Percentiles rank a stretch among this genome's conserved stretches.
These are phyloP conservation scores for Nephrotoma appendiculata DNA, from an alignment of 2,888 invertebrate genomes.

Conservation along the genomic window DNA sequence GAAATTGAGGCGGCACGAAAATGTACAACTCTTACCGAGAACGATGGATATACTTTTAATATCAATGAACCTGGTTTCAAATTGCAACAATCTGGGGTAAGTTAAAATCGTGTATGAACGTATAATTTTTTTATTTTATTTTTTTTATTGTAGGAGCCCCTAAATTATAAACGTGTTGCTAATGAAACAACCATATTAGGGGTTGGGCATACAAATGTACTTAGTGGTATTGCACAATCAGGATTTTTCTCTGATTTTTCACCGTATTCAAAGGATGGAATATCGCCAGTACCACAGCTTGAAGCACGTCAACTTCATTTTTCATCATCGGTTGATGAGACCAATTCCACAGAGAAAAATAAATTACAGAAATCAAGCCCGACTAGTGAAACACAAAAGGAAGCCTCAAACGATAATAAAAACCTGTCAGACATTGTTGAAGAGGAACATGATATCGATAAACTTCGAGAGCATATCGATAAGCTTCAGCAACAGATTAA, in stretches of 20 bases:
- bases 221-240: constrained; percentile 22
- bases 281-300: constrained; percentile 14
- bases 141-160: background rate
- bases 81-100: background rate
- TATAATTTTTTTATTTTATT: background rate
- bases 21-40: constrained; percentile 18
- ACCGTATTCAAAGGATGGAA: background rate
- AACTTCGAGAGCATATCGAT: constrained; percentile 39
- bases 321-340: constrained; percentile 32
- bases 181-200: constrained; percentile 3
- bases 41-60: background rate
- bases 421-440: constrained; percentile 22
- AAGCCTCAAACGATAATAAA: constrained; percentile 31
- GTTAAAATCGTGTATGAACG: background rate
- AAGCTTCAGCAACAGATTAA: constrained; percentile 39
- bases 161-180: background rate
- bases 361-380: constrained; percentile 16
- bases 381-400: constrained; percentile 16
- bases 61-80: background rate
- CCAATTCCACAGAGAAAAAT: constrained; percentile 16
- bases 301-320: constrained; percentile 32
- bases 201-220: background rate
- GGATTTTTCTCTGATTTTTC: constrained; percentile 24
- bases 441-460: constrained; percentile 35
- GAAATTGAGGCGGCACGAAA: constrained; percentile 46